Conservation (phyloP, 2,113 vertebrate species). For the Opisthocomus hoazin region DNA sequence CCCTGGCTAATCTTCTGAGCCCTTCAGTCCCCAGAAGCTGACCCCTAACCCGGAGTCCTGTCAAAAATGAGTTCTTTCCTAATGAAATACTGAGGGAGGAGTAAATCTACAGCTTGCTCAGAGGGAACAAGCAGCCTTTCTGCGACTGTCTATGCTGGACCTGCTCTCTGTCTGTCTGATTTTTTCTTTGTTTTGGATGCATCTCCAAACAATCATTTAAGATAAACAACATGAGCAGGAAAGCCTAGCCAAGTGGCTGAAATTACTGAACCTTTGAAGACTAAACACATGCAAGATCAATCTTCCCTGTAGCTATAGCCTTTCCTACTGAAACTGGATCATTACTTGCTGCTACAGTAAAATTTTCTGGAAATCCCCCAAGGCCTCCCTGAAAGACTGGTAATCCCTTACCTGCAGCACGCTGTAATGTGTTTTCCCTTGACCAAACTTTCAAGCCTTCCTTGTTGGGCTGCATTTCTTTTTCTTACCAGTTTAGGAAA, state of each 20-base stretch:
- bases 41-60: neutral
- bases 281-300: neutral
- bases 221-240: neutral
- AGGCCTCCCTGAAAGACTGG: neutral
- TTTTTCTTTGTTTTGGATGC: slow-evolving; percentile 46
- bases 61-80: neutral
- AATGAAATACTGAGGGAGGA: neutral
- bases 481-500: neutral
- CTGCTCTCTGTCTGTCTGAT: neutral
- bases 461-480: neutral
- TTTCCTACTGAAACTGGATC: neutral
- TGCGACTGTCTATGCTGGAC: neutral
- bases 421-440: neutral
- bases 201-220: slow-evolving; percentile 42
- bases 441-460: neutral
- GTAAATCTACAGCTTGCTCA: neutral
- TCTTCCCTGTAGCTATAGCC: neutral
- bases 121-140: neutral
- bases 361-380: neutral
- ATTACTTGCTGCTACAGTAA: neutral
- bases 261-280: slow-evolving; percentile 40
- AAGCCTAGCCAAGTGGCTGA: slow-evolving; percentile 1
- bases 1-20: neutral
- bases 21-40: neutral
- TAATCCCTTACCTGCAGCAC: slow-evolving; percentile 23